These are phyloP conservation scores for Aramus guarauna DNA, from an alignment of 2,113 vertebrate species.

Conservation along the genomic window DNA sequence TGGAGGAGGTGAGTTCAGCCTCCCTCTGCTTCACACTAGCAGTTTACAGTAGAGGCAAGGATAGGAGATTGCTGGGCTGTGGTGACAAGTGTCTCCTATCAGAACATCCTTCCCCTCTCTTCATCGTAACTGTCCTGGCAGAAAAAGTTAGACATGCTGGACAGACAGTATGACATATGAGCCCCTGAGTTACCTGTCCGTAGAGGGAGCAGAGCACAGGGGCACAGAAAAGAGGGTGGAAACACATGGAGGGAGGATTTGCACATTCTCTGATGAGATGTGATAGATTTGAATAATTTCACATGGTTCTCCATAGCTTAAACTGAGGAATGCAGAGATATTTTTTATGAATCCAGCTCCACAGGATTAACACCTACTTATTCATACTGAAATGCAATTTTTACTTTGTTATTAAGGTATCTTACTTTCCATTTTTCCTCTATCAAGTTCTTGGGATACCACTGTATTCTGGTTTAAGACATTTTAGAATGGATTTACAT, in stretches of 20 bases:
- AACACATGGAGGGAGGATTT: background rate
- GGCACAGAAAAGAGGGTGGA: background rate
- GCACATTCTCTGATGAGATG: background rate
- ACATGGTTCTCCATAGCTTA: accelerated
- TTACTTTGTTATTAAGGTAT: background rate
- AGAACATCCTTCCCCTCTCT: background rate
- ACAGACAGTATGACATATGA: background rate
- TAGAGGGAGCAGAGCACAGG: background rate
- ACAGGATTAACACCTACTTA: background rate
- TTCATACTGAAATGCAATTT: background rate
- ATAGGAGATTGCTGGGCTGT: background rate
- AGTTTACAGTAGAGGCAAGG: background rate
- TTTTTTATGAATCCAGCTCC: background rate
- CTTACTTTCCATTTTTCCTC: background rate
- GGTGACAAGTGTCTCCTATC: background rate
- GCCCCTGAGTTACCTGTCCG: background rate
- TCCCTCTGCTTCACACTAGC: background rate
- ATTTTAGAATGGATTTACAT: background rate
- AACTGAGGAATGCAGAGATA: background rate
- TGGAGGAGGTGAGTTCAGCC: background rate
- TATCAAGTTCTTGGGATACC: background rate
- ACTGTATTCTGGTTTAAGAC: background rate
- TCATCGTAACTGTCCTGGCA: background rate
- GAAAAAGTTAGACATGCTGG: background rate
- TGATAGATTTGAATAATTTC: background rate